Percentiles rank a stretch among this genome's conserved stretches.
Evolutionary conservation across 2,888 invertebrate species (phyloP).

Genomic region (Tholera decimalis): DNA sequence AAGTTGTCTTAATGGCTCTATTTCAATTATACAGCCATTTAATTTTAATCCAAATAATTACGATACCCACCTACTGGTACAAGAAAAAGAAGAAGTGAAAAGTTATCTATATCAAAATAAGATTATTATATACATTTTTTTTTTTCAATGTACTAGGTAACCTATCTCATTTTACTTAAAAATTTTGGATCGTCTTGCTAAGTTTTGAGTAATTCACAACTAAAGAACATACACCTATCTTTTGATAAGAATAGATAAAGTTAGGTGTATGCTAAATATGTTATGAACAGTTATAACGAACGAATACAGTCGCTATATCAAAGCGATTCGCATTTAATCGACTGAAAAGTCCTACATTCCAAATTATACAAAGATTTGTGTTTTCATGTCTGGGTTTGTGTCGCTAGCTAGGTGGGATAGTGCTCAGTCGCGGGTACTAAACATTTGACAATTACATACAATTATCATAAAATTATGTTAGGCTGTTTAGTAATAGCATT

Average conservation of each 20-base stretch:
- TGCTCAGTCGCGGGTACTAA: constrained; percentile 44
- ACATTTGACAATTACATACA: constrained; percentile 20
- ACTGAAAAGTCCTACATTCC: constrained; percentile 67
- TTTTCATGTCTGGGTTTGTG: constrained; percentile 63
- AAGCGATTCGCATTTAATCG: constrained; percentile 42
- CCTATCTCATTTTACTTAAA: constrained; percentile 10
- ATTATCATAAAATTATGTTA: not conserved
- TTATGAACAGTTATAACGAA: constrained; percentile 8
- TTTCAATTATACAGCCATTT: constrained; percentile 34
- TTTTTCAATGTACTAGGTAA: not conserved
- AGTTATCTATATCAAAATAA: constrained; percentile 46
- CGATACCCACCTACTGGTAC: constrained; percentile 75
- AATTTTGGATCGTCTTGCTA: constrained; percentile 6
- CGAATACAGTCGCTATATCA: constrained; percentile 28
- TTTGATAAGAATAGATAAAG: not conserved
- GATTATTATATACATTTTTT: constrained; percentile 40
- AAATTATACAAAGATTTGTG: constrained; percentile 56
- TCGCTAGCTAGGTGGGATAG: constrained; percentile 62
- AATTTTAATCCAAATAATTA: constrained; percentile 45
- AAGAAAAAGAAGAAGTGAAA: constrained; percentile 57
- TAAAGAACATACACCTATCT: not conserved
- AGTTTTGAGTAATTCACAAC: not conserved
- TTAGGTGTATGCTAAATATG: not conserved
- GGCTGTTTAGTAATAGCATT: constrained; percentile 17
- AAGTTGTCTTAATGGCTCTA: constrained; percentile 30